phyloP scores from a whole-genome alignment of 2,888 invertebrate genomes.

The Cheilosia impressa region DNA sequence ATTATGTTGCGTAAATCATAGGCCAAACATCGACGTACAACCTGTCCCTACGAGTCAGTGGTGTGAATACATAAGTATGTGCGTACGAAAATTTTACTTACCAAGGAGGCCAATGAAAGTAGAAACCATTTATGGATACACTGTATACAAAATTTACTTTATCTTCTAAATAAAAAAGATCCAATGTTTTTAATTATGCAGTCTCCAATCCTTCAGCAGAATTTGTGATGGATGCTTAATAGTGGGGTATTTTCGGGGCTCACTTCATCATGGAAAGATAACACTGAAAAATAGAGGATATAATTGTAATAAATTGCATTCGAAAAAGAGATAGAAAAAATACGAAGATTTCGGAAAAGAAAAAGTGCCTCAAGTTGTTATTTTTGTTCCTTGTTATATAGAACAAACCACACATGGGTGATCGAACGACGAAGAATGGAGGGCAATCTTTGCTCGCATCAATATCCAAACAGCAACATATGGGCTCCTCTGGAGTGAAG shows the following conservation, averaged over 20 bases:
- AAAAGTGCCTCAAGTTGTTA: slow-evolving; percentile 21
- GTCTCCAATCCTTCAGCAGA: slow-evolving; percentile 29
- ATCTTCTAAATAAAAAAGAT: slow-evolving; percentile 54
- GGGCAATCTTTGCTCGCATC: slow-evolving; percentile 7
- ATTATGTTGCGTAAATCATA: too few relatives aligned
- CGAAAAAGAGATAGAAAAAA: not conserved
- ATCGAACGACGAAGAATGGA: slow-evolving; percentile 24
- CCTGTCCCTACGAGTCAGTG: too few relatives aligned
- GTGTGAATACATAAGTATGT: too few relatives aligned
- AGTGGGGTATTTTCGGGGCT: slow-evolving; percentile 3
- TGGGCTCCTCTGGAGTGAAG: slow-evolving; percentile 51
- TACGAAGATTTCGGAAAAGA: slow-evolving; percentile 6
- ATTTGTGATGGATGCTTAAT: slow-evolving; percentile 35
- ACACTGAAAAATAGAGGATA: slow-evolving; percentile 53
- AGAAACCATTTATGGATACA: slow-evolving; percentile 83
- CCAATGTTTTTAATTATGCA: slow-evolving; percentile 36
- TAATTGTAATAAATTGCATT: slow-evolving; percentile 21
- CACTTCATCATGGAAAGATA: slow-evolving; percentile 45
- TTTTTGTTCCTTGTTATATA: slow-evolving; percentile 29
- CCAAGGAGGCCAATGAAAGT: slow-evolving; percentile 84
- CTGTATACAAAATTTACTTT: slow-evolving; percentile 65
- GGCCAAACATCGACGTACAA: too few relatives aligned
- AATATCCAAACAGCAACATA: slow-evolving; percentile 71
- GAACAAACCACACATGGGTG: slow-evolving; percentile 36
- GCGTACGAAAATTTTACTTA: slow-evolving; percentile 76